phyloP scores from a whole-genome alignment of 2,797 vertebrate genomes.

The Stomatorhinus walkeri region DNA sequence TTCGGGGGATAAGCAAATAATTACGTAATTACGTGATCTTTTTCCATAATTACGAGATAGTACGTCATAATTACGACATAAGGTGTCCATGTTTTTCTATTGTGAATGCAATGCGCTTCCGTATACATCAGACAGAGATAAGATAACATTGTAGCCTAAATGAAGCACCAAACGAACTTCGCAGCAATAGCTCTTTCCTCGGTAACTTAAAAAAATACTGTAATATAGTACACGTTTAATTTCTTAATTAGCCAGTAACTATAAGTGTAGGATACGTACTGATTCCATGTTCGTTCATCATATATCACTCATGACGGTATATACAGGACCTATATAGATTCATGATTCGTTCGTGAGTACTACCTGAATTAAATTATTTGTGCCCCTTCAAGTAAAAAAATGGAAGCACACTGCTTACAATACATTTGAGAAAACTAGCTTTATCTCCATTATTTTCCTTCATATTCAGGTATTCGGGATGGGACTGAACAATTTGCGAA shows the following conservation, averaged over 20 bases:
- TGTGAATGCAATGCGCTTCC: not conserved
- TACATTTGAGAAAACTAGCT: not conserved
- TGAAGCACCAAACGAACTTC: not conserved
- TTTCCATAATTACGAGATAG: not conserved
- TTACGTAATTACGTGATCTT: not conserved
- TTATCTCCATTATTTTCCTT: constrained; percentile 41
- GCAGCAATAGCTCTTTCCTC: not conserved
- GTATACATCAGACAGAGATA: not conserved
- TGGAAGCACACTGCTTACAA: not conserved
- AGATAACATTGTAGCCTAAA: not conserved
- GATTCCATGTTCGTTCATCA: not conserved
- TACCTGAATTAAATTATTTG: not conserved
- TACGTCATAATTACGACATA: not conserved
- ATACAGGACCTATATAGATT: not conserved
- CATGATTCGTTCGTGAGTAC: not conserved
- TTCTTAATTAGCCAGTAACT: not conserved
- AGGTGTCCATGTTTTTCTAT: not conserved
- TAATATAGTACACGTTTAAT: not conserved
- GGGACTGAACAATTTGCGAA: constrained; percentile 39
- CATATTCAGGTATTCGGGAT: constrained; percentile 61
- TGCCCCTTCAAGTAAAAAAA: not conserved
- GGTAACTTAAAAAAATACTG: not conserved
- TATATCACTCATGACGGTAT: not conserved
- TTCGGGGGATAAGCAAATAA: not conserved
- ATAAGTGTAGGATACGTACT: not conserved